Evolutionary conservation across 2,113 vertebrate species (phyloP).

Genomic region (Notothenia coriiceps): DNA sequence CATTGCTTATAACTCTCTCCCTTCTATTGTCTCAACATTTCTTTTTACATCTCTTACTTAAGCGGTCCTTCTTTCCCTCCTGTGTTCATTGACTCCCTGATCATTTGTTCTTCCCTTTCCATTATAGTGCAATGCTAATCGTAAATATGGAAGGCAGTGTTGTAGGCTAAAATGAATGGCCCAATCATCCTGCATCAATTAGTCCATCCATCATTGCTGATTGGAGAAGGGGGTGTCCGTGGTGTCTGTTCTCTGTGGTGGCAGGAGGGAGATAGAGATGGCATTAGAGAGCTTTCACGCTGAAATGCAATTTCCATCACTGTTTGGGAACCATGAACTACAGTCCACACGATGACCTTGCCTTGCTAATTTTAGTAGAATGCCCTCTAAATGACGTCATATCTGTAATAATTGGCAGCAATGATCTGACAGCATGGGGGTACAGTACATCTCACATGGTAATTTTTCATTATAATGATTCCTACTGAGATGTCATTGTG

Average conservation of each 20-base stretch:
- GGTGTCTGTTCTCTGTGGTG: slow-evolving; percentile 45
- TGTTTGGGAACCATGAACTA: slow-evolving; percentile 27
- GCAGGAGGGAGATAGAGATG: slow-evolving; percentile 39
- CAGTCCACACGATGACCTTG: slow-evolving; percentile 55
- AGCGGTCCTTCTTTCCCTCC: slow-evolving; percentile 15
- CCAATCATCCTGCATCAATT: slow-evolving; percentile 83
- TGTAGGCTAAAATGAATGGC: slow-evolving; percentile 79
- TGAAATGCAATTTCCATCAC: slow-evolving; percentile 56
- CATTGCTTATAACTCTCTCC: neutral
- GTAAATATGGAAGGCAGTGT: slow-evolving; percentile 77
- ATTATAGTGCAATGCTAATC: slow-evolving; percentile 63
- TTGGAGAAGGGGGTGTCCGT: slow-evolving; percentile 50
- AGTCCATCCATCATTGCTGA: slow-evolving; percentile 84
- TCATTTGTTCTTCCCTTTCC: slow-evolving; percentile 47
- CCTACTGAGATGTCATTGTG: slow-evolving; percentile 14
- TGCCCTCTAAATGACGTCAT: slow-evolving; percentile 44
- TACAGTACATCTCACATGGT: slow-evolving; percentile 8
- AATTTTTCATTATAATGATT: slow-evolving; percentile 26
- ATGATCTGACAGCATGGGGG: slow-evolving; percentile 24
- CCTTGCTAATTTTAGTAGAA: slow-evolving; percentile 46
- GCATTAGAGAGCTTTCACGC: slow-evolving; percentile 42
- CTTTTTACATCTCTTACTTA: neutral
- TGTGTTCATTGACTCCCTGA: slow-evolving; percentile 29
- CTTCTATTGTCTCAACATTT: neutral
- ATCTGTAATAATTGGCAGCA: slow-evolving; percentile 22